phyloP scores from a whole-genome alignment of 2,113 vertebrate species.

The Rynchops niger region DNA sequence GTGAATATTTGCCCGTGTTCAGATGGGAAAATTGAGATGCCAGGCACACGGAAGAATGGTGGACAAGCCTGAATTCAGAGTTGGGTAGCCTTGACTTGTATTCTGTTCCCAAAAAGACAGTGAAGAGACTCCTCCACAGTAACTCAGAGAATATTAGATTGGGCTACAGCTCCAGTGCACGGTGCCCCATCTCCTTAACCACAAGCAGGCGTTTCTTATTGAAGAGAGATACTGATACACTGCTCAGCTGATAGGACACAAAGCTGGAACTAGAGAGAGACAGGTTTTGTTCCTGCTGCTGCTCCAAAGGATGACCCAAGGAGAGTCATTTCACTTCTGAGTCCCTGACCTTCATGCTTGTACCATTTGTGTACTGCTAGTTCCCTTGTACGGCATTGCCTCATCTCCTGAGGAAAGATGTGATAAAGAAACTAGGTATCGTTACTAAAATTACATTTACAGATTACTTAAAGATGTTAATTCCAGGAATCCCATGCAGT shows the following conservation, averaged over 20 bases:
- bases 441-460: not conserved
- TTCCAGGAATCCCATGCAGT: not conserved
- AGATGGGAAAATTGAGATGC: not conserved
- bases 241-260: not conserved
- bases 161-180: not conserved
- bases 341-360: not conserved
- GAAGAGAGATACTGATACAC: not conserved
- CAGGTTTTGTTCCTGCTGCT: not conserved
- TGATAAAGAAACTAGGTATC: not conserved
- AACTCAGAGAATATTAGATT: not conserved
- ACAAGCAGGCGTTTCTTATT: accelerated
- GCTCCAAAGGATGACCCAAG: not conserved
- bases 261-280: not conserved
- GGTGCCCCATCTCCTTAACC: not conserved
- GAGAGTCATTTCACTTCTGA: not conserved
- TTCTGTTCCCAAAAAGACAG: not conserved
- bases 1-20: not conserved
- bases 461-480: not conserved
- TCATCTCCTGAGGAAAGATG: not conserved
- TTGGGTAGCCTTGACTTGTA: not conserved
- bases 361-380: not conserved
- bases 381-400: not conserved
- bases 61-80: not conserved
- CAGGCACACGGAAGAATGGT: not conserved
- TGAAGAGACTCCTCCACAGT: not conserved